phyloP scores from a whole-genome alignment of 1,140 invertebrate species.

The Drosophila burlai region DNA sequence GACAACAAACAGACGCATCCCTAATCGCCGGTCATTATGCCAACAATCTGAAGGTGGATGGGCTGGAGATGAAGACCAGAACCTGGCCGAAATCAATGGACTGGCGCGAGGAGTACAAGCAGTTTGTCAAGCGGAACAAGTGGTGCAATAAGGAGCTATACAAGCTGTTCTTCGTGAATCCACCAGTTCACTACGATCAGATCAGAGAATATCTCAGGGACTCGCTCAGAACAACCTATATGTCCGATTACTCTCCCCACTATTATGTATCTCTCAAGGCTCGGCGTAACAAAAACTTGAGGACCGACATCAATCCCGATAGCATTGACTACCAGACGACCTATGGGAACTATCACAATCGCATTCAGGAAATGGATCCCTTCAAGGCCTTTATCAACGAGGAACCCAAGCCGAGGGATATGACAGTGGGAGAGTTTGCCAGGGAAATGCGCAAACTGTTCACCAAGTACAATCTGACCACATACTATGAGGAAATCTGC shows the following conservation, averaged over 20 bases:
- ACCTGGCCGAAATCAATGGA: conserved; percentile 67
- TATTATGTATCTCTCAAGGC: conserved; percentile 44
- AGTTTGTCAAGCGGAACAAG: conserved; percentile 58
- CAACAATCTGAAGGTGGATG: conserved; percentile 59
- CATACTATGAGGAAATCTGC: conserved; percentile 66
- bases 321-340: conserved; percentile 57
- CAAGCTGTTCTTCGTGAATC: conserved; percentile 61
- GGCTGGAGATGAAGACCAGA: conserved; percentile 33
- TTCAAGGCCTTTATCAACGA: conserved; percentile 23
- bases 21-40: conserved; percentile 60
- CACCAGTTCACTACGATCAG: conserved; percentile 42
- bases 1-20: conserved; percentile 50
- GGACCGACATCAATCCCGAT: not conserved
- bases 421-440: conserved; percentile 31
- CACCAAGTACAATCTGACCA: conserved; percentile 61
- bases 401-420: conserved; percentile 10
- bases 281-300: conserved; percentile 1
- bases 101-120: conserved; percentile 66
- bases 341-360: conserved; percentile 69
- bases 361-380: conserved; percentile 43
- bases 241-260: conserved; percentile 57
- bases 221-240: conserved; percentile 48
- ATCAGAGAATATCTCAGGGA: conserved; percentile 51
- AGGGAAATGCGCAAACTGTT: conserved; percentile 66
- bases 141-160: conserved; percentile 70